These are phyloP conservation scores for Drosophila rufa DNA, from an alignment of 1,140 invertebrate species.

Conservation along the genomic window DNA sequence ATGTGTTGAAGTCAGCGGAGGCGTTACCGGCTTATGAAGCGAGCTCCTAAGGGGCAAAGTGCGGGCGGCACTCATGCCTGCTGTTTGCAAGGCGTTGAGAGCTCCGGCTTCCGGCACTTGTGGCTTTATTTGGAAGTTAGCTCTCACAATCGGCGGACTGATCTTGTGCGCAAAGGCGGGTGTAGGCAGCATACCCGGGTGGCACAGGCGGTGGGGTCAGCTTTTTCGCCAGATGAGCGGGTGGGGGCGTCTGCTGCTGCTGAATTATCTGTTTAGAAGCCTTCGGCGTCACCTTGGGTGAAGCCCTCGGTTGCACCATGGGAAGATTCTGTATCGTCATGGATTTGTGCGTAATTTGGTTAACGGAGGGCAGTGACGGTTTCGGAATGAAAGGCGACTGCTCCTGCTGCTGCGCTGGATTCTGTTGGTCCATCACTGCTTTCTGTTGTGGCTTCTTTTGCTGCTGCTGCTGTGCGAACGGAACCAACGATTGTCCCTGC, in stretches of 20 bases:
- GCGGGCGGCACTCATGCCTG: constrained; percentile 45
- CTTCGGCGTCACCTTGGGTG: background rate
- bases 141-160: background rate
- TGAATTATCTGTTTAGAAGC: background rate
- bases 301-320: constrained; percentile 12
- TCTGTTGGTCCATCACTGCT: constrained; percentile 6
- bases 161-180: constrained; percentile 7
- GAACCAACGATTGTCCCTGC: background rate
- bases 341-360: constrained; percentile 39
- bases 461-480: constrained; percentile 1
- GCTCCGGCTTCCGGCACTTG: background rate
- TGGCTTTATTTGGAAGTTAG: background rate
- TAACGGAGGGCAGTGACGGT: constrained; percentile 7
- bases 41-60: constrained; percentile 58
- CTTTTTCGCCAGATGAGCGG: constrained; percentile 30
- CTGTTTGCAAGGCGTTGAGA: background rate
- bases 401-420: background rate
- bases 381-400: background rate
- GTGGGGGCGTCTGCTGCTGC: constrained; percentile 17
- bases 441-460: constrained; percentile 28
- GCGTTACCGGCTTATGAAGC: constrained; percentile 15
- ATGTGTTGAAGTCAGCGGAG: constrained; percentile 15
- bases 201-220: background rate
- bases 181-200: background rate
- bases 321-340: constrained; percentile 46